Percentiles rank a stretch among this genome's conserved stretches.
Evolutionary conservation across 2,797 vertebrate species (phyloP).

Genomic region (Pangasius sanitwongsei): DNA sequence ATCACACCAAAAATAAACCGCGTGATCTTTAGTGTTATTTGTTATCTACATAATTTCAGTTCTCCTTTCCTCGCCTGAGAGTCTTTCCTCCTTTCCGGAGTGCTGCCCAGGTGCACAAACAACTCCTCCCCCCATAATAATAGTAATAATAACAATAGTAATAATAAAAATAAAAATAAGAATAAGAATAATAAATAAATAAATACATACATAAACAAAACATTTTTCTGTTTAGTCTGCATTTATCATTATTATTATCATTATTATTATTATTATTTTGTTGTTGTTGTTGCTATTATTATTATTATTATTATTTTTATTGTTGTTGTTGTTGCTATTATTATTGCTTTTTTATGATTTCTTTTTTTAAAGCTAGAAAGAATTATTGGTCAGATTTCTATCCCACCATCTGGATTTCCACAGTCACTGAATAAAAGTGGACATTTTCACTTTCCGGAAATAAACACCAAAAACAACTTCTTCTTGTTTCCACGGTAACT

Average conservation of each 20-base stretch:
- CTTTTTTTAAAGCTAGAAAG: neutral
- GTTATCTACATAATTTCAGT: slow-evolving; percentile 31
- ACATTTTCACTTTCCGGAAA: neutral
- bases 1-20: neutral
- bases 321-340: too few relatives aligned
- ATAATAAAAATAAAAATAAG: neutral
- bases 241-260: too few relatives aligned
- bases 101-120: neutral
- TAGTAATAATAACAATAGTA: neutral
- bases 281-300: too few relatives aligned
- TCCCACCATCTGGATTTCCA: neutral
- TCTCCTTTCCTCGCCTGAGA: slow-evolving; percentile 40
- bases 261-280: neutral
- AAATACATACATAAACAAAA: too few relatives aligned
- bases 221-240: neutral
- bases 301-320: too few relatives aligned
- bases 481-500: neutral
- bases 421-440: neutral
- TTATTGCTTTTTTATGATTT: neutral
- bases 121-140: neutral
- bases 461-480: neutral
- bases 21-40: neutral
- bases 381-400: neutral
- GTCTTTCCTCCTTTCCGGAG: neutral
- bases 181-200: neutral